Evolutionary conservation across 2,113 vertebrate genomes (phyloP).

Genomic region (Tiliqua scincoides): DNA sequence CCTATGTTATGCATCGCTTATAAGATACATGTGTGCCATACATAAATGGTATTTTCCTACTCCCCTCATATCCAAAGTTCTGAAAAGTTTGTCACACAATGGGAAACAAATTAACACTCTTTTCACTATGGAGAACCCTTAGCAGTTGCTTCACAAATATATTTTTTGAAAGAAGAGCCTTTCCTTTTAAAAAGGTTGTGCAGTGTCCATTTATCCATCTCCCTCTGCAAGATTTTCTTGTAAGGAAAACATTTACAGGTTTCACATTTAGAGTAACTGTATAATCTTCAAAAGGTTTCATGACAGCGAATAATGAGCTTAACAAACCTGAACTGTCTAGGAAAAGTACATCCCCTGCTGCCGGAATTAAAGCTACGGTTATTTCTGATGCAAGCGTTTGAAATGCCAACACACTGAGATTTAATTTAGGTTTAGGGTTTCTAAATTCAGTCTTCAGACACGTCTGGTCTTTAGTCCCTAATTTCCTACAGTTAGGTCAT

Average conservation of each 20-base stretch:
- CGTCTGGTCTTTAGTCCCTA: conserved; percentile 10
- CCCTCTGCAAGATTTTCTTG: neutral
- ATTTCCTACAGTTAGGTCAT: conserved; percentile 13
- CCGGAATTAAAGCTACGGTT: conserved; percentile 1
- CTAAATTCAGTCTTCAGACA: conserved; percentile 4
- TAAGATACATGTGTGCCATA: neutral
- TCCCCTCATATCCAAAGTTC: neutral
- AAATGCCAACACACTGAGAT: conserved; percentile 7
- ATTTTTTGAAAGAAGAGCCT: conserved; percentile 19
- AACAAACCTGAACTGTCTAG: neutral
- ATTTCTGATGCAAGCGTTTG: neutral
- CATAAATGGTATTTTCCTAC: neutral
- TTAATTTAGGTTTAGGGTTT: conserved; percentile 34
- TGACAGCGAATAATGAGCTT: conserved; percentile 13
- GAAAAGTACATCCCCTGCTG: neutral
- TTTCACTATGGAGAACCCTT: conserved; percentile 18
- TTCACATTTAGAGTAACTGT: conserved; percentile 12
- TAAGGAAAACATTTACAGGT: neutral
- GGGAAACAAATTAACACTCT: neutral
- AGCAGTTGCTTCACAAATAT: neutral
- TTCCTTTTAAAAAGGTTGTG: neutral
- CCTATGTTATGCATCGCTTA: too few species aligned
- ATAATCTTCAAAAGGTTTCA: conserved; percentile 18
- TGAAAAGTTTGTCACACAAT: neutral
- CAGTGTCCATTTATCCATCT: neutral